A percentile compares a stretch with the other conserved stretches of the same genome.
Conservation (phyloP, 2,888 invertebrate genomes). For the Metopia argyrocephala region DNA sequence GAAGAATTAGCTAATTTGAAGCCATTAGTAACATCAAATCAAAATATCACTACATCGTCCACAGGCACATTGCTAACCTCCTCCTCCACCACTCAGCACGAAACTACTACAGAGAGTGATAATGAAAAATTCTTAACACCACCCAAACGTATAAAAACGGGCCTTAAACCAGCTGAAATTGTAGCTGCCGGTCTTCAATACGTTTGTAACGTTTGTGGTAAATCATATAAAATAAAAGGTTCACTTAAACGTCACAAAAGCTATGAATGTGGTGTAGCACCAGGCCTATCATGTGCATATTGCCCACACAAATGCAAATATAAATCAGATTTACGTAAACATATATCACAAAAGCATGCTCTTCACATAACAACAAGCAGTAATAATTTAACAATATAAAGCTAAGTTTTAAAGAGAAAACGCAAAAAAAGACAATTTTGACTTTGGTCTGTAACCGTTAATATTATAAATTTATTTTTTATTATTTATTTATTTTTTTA, state of each 20-base stretch:
- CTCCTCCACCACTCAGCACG: background rate
- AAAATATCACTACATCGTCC: background rate
- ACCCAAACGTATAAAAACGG: slow-evolving; percentile 50
- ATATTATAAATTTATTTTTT: no score
- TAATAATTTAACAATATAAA: slow-evolving; percentile 41
- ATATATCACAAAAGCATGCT: slow-evolving; percentile 76
- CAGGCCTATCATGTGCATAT: slow-evolving; percentile 74
- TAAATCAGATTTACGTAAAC: slow-evolving; percentile 77
- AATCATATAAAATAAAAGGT: slow-evolving; percentile 89
- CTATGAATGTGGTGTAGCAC: slow-evolving; percentile 83
- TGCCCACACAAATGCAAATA: slow-evolving; percentile 78
- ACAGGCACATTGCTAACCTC: background rate
- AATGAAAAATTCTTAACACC: slow-evolving; percentile 55
- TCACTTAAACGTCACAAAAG: slow-evolving; percentile 87
- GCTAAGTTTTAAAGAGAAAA: background rate
- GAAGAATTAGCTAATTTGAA: slow-evolving; percentile 47
- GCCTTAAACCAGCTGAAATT: slow-evolving; percentile 52
- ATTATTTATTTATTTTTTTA: no score
- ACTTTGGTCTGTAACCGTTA: no score
- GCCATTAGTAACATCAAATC: slow-evolving; percentile 20
- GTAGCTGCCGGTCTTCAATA: slow-evolving; percentile 71
- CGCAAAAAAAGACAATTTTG: background rate
- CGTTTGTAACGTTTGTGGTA: slow-evolving; percentile 87
- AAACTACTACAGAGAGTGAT: slow-evolving; percentile 52
- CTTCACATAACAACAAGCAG: slow-evolving; percentile 43